A percentile compares a stretch with the other conserved stretches of the same genome.
These are phyloP conservation scores for Brachionus asplanchnoidis DNA, from an alignment of 1,140 invertebrate species.

Conservation along the genomic window DNA sequence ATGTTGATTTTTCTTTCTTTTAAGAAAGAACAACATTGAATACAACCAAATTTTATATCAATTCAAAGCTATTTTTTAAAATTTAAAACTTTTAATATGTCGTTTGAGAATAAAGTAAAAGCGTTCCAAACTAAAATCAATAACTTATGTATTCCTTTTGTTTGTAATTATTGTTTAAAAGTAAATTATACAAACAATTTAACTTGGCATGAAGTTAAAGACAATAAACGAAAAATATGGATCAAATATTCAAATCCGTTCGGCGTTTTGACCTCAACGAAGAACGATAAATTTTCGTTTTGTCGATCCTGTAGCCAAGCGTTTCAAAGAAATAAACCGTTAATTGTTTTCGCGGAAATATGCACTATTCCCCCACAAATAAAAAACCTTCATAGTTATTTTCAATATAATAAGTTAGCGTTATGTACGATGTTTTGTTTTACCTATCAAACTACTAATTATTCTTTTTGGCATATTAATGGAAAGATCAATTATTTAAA, in stretches of 20 bases:
- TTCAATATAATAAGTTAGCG: background rate
- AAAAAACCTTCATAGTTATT: background rate
- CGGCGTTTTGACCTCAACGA: background rate
- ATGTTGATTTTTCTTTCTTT: too few relatives aligned
- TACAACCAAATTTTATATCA: too few relatives aligned
- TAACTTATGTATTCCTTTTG: too few relatives aligned
- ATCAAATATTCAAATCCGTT: background rate
- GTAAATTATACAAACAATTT: background rate
- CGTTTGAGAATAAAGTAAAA: too few relatives aligned
- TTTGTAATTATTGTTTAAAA: too few relatives aligned
- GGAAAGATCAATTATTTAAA: background rate
- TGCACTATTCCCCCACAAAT: background rate
- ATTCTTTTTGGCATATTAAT: background rate
- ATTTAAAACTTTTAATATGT: too few relatives aligned
- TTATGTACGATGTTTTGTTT: background rate
- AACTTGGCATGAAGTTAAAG: background rate
- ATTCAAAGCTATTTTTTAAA: too few relatives aligned
- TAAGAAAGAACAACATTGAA: too few relatives aligned
- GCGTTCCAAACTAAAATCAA: too few relatives aligned
- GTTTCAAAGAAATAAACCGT: background rate
- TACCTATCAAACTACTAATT: background rate
- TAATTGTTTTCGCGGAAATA: background rate
- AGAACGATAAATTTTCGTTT: background rate
- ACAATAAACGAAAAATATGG: background rate
- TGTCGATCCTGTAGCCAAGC: background rate